These are phyloP conservation scores for Trachops cirrhosus DNA, from an alignment of 2,797 vertebrate species.

Conservation along the genomic window DNA sequence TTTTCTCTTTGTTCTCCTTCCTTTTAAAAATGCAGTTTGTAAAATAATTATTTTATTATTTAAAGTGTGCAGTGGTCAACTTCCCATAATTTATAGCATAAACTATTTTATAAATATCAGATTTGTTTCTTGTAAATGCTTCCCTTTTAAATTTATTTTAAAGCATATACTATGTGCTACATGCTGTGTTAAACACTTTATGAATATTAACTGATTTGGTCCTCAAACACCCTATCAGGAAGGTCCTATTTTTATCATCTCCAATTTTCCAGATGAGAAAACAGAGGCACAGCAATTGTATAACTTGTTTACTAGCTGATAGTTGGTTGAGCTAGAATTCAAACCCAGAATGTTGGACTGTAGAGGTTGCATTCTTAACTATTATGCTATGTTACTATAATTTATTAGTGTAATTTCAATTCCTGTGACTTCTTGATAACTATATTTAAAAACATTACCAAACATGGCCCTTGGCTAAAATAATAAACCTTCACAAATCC, in stretches of 20 bases:
- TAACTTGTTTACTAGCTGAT: background rate
- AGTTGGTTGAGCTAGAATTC: background rate
- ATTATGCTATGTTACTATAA: background rate
- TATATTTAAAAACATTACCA: background rate
- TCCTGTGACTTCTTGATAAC: background rate
- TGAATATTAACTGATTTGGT: background rate
- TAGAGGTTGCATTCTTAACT: background rate
- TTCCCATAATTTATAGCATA: background rate
- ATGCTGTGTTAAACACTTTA: background rate
- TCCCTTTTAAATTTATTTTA: background rate
- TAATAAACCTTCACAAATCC: conserved; percentile 8
- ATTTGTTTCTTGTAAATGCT: background rate
- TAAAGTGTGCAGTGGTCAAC: background rate
- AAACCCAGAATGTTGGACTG: background rate
- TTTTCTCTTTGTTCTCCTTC: background rate
- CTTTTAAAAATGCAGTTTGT: background rate
- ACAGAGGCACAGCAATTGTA: background rate
- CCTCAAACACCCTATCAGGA: background rate
- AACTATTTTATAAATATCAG: background rate
- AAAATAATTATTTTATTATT: conserved; percentile 43
- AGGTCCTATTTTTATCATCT: background rate
- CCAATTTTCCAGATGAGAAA: background rate
- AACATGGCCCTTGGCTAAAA: background rate
- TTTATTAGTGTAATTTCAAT: conserved; percentile 39
- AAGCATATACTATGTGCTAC: background rate